These are phyloP conservation scores for Tiphia femorata DNA, from an alignment of 2,888 invertebrate species.

Conservation along the genomic window DNA sequence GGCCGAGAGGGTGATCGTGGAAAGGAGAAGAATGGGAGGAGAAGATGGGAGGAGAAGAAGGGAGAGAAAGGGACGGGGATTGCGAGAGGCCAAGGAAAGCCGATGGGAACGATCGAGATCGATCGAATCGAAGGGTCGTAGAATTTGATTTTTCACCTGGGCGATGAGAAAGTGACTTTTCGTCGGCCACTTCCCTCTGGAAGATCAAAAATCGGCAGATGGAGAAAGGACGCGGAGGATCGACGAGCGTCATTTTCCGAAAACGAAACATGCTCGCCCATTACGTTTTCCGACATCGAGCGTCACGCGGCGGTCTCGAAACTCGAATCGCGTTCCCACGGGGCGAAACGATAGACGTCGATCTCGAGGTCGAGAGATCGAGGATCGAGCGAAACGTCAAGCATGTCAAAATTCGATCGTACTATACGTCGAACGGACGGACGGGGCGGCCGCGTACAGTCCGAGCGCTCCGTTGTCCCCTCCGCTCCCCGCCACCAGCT, in stretches of 20 bases:
- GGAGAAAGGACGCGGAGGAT: too few relatives aligned
- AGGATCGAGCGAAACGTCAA: constrained; percentile 60
- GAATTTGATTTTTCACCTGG: too few relatives aligned
- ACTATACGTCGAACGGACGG: constrained; percentile 36
- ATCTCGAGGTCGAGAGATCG: constrained; percentile 49
- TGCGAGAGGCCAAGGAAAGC: too few relatives aligned
- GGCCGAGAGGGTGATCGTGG: constrained; percentile 20
- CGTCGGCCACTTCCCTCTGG: too few relatives aligned
- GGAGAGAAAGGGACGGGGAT: background rate
- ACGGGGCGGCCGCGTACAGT: constrained; percentile 30
- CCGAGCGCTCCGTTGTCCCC: constrained; percentile 17
- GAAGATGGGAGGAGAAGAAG: background rate
- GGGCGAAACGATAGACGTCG: constrained; percentile 43
- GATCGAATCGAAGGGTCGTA: too few relatives aligned
- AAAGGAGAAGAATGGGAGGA: background rate
- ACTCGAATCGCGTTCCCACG: constrained; percentile 48
- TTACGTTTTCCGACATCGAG: too few relatives aligned
- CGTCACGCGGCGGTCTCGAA: too few relatives aligned
- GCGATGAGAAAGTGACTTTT: too few relatives aligned
- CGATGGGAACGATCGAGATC: too few relatives aligned
- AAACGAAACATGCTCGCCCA: too few relatives aligned
- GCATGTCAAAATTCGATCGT: constrained; percentile 67
- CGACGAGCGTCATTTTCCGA: too few relatives aligned
- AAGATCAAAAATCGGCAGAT: too few relatives aligned
- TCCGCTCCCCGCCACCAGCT: constrained; percentile 4